These are phyloP conservation scores for Fistularia tabacaria DNA, from an alignment of 2,797 vertebrate species.

Conservation along the genomic window DNA sequence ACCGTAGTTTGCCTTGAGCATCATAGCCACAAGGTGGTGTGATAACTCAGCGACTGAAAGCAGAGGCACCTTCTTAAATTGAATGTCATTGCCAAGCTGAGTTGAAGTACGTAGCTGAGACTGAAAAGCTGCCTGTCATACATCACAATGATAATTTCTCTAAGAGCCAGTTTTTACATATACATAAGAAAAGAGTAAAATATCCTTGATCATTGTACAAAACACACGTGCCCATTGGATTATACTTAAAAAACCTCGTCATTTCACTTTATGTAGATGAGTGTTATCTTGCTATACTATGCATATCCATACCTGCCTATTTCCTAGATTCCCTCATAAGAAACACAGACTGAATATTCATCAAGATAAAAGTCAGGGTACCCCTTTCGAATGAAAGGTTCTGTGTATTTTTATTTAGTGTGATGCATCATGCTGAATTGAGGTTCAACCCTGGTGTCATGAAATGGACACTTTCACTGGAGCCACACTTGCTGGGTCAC, in stretches of 20 bases:
- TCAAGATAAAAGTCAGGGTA: too few species aligned
- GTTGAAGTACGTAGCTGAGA: slow-evolving; percentile 23
- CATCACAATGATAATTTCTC: slow-evolving; percentile 1
- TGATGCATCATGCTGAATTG: too few species aligned
- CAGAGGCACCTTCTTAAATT: background rate
- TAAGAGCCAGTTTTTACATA: slow-evolving; percentile 11
- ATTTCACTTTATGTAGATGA: too few species aligned
- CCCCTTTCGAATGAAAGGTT: too few species aligned
- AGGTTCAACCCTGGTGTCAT: too few species aligned
- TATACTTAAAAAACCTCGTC: background rate
- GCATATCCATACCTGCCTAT: too few species aligned
- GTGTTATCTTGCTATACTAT: too few species aligned
- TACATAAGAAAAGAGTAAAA: slow-evolving; percentile 11
- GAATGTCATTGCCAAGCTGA: slow-evolving; percentile 15
- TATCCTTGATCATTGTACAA: slow-evolving; percentile 19
- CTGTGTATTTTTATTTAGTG: too few species aligned
- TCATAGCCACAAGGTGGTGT: slow-evolving; percentile 65
- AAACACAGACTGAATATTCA: too few species aligned
- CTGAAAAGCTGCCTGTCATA: slow-evolving; percentile 10
- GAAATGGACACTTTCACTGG: too few species aligned
- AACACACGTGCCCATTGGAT: background rate
- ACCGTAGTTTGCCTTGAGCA: background rate
- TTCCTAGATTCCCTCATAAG: too few species aligned
- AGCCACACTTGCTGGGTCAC: too few species aligned
- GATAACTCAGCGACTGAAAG: slow-evolving; percentile 41